phyloP scores from a whole-genome alignment of 2,113 vertebrate species.

The Myotis lucifugus region DNA sequence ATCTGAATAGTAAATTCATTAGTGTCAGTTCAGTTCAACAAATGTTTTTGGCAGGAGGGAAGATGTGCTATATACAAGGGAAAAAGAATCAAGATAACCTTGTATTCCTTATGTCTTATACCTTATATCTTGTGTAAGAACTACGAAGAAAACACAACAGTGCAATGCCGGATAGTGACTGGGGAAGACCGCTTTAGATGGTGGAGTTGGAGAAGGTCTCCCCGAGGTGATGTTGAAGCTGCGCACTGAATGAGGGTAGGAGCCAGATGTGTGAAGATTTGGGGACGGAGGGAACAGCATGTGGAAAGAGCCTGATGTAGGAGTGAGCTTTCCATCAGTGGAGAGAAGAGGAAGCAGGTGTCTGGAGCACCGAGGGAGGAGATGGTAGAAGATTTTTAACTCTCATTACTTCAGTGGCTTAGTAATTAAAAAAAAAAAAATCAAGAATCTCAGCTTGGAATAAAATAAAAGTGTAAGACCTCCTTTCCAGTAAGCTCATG shows the following conservation, averaged over 20 bases:
- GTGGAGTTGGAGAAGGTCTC: background rate
- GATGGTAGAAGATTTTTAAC: background rate
- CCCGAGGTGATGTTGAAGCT: background rate
- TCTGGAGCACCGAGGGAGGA: background rate
- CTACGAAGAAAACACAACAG: background rate
- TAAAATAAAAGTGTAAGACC: background rate
- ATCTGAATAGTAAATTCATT: background rate
- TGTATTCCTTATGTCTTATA: background rate
- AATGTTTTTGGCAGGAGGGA: background rate
- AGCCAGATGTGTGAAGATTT: background rate
- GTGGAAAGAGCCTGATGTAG: background rate
- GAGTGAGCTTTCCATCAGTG: background rate
- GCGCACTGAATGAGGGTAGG: background rate
- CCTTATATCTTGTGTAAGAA: background rate
- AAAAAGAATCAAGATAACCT: background rate
- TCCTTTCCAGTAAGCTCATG: background rate
- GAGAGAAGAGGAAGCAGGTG: background rate
- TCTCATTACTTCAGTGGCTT: background rate
- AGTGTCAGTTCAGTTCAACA: background rate
- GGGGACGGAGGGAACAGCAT: background rate
- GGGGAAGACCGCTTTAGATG: background rate
- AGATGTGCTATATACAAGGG: background rate
- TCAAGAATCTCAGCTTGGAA: background rate
- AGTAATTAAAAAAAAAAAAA: background rate
- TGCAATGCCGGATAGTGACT: no score